Evolutionary conservation across 1,140 invertebrate species (phyloP), one percentile per base, ranked within the genome.

Genomic region (Homalodisca vitripennis): DNA sequence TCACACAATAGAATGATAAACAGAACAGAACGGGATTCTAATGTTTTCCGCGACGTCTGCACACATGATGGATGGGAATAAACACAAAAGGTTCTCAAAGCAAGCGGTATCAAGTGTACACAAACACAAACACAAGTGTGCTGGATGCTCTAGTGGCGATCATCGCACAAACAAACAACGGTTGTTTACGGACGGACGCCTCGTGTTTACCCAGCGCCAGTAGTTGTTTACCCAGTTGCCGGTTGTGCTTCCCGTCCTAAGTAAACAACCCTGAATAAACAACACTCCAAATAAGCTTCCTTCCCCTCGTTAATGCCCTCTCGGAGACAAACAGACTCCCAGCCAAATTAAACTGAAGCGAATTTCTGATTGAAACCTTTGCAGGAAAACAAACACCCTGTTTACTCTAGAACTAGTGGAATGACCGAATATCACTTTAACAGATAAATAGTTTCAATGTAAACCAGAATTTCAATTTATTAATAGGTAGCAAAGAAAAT

Each of bases 171-270:
- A 60, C 55, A 60, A 60, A 60, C 55, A 60, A 60, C 24, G 13
- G 48, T 60, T 60, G 55, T 60, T 60, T 60, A 60, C 55, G 3
- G 55, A 60, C 55, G 22, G 55, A 60, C 55, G 48, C 48, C 24
- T 22, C 66, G 22, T 31, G 48, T 26, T 64, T 64, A 34, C 30
- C 24, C 24, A 20, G 31, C 55, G 22, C 55, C 29, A 48, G 41
- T 60, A 55, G 41, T 68, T 68, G 67, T 68, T 68, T 68, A 68
- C 67, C 17, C 48, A 22, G 6, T n/a, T 46, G n/a, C n/a, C n/a
- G n/a, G n/a, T n/a, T n/a, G n/a, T 46, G 30, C 27, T 64, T 22
- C 24, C 62, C 55, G 55, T 60, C 55, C 55, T 60, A 60, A 60
- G 55, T 60, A 60, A 60, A 60, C 55, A 60, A 60, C 22, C 55